Evolutionary conservation across 2,888 invertebrate genomes (phyloP), one percentile per base, ranked within the genome.

Genomic region (Dasypolia templi): DNA sequence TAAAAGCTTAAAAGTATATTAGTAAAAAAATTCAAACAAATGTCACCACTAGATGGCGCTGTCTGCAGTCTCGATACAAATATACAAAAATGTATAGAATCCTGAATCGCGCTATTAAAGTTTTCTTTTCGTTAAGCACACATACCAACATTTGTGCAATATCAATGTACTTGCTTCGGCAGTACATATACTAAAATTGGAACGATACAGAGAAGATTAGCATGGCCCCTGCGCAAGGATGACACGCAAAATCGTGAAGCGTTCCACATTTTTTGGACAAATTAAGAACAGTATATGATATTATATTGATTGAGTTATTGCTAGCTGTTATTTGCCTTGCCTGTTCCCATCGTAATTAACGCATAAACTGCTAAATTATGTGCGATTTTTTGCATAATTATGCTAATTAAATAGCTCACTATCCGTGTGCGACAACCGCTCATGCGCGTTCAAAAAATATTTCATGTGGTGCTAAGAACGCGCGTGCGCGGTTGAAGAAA

Each of bases 201-300:
- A 91, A 91, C 91, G 90, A 90, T 91, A 89, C 91, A 91, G 89
- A 90, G 82, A 82, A 82, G 81, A 81, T 81, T 81, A 81, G 91
- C 90, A 91, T 91, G 90, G 90, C 91, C 91, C 91, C 92, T 92
- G 92, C 91, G 91, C 92, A 92, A 92, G 91, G 91, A 92, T 92
- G 91, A 92, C 91, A 91, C 90, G 91, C 90, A 91, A 91, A 91
- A 91, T 91, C 90, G 91, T 91, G 91, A 91, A 91, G 90, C 89
- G 90, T 89, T 89, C 88, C 89, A 91, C 90, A 90, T 89, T 91
- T 90, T 90, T 88, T 89, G 84, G 17, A 81, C 14, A 66, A 26
- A 35, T 77, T 74, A 0, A 11, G 12, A 51, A 46, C 19, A 46
- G 6, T 11, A 11, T 49, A 22, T n/a, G 22, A 22, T 22, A 35